A percentile compares a stretch with the other conserved stretches of the same genome.
These are phyloP conservation scores for Schlechtendalia chinensis DNA, from an alignment of 1,140 invertebrate genomes.

Conservation along the genomic window DNA sequence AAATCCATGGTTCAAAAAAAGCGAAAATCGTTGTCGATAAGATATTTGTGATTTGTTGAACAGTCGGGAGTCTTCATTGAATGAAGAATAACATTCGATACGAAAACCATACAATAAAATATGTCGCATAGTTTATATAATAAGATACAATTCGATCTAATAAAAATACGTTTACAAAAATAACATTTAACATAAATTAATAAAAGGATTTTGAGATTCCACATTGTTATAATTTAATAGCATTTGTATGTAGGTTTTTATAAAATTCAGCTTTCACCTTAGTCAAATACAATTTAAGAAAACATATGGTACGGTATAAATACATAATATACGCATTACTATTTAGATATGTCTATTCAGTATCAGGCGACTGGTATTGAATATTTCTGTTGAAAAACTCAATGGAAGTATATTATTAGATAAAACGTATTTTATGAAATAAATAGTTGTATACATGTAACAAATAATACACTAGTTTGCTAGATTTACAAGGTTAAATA, in stretches of 20 bases:
- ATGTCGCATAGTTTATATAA: background rate
- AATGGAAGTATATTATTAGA: constrained; percentile 1
- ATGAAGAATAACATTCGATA: background rate
- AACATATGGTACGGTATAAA: background rate
- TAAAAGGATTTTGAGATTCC: background rate
- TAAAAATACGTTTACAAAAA: background rate
- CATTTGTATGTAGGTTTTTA: background rate
- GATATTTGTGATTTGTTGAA: background rate
- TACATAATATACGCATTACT: background rate
- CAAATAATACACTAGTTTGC: background rate
- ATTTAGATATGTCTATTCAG: background rate
- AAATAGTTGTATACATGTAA: background rate
- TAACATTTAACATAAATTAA: background rate
- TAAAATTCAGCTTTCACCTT: too few species aligned
- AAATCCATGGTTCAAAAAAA: background rate
- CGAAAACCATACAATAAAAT: background rate
- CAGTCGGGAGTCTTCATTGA: constrained; percentile 11
- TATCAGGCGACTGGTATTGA: background rate
- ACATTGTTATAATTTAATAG: too few species aligned
- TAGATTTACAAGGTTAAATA: background rate
- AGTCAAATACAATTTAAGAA: too few species aligned
- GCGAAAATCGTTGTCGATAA: background rate
- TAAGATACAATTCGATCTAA: background rate
- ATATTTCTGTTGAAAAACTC: background rate
- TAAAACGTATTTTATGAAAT: background rate